Percentiles rank a stretch among this genome's conserved stretches.
Evolutionary conservation across 2,888 invertebrate genomes (phyloP).

Genomic region (Eupithecia subfuscata): DNA sequence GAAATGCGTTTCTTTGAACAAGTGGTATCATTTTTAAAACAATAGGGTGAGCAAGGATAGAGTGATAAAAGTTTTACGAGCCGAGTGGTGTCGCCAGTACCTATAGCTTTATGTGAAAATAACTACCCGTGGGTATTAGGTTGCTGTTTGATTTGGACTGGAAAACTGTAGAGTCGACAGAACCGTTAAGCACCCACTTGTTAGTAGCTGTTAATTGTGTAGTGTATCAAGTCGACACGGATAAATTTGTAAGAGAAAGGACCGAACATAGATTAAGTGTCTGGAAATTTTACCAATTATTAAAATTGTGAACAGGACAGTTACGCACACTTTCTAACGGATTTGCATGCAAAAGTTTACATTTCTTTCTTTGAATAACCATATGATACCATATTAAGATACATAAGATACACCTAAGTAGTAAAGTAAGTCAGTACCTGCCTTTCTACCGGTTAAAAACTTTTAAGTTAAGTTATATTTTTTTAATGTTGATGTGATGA

Average conservation of each 20-base stretch:
- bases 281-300: too few species aligned
- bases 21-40: constrained; percentile 34
- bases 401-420: too few species aligned
- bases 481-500: background rate
- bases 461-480: too few species aligned
- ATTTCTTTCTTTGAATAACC: too few species aligned
- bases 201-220: background rate
- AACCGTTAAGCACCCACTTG: background rate
- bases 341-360: too few species aligned
- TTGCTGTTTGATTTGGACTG: constrained; percentile 40
- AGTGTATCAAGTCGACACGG: background rate
- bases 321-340: too few species aligned
- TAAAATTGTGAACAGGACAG: too few species aligned
- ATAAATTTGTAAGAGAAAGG: too few species aligned
- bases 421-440: too few species aligned
- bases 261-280: too few species aligned
- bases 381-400: too few species aligned
- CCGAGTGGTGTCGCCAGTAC: constrained; percentile 61
- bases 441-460: too few species aligned
- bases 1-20: constrained; percentile 34
- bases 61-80: constrained; percentile 81
- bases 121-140: constrained; percentile 39
- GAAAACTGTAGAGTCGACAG: constrained; percentile 2
- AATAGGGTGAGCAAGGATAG: constrained; percentile 62
- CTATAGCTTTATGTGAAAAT: constrained; percentile 64